Evolutionary conservation across 1,140 invertebrate genomes (phyloP).

Genomic region (Eumeta japonica): DNA sequence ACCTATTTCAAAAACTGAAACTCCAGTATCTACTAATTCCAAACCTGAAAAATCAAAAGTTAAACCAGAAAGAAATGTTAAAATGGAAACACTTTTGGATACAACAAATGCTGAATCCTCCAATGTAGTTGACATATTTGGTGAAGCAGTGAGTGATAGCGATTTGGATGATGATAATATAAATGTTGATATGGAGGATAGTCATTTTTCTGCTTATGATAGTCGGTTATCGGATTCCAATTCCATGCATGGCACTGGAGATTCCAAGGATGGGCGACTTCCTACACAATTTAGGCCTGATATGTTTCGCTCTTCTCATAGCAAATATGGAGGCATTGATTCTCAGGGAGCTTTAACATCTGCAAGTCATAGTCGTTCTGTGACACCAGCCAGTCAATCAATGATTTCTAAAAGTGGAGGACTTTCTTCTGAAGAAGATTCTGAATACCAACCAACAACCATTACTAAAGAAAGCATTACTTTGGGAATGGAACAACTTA

Average conservation of each 20-base stretch:
- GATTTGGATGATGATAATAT: conserved; percentile 73
- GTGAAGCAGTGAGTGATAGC: conserved; percentile 82
- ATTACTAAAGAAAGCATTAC: conserved; percentile 55
- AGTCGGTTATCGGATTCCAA: conserved; percentile 74
- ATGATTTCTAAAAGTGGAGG: conserved; percentile 19
- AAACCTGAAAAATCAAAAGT: conserved; percentile 20
- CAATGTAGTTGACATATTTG: conserved; percentile 75
- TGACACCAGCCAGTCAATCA: conserved; percentile 18
- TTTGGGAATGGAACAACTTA: conserved; percentile 60
- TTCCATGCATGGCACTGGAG: conserved; percentile 65
- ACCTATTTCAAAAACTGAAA: conserved; percentile 56
- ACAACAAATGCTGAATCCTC: conserved; percentile 33
- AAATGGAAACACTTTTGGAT: conserved; percentile 40
- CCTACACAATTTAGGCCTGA: conserved; percentile 15
- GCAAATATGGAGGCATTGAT: too few species aligned
- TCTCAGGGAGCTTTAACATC: conserved; percentile 30
- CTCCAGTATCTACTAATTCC: conserved; percentile 22
- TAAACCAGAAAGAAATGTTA: conserved; percentile 24
- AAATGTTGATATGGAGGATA: conserved; percentile 77
- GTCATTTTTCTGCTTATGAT: conserved; percentile 72
- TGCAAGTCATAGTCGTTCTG: conserved; percentile 13
- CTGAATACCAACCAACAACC: conserved; percentile 27
- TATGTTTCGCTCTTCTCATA: conserved; percentile 32
- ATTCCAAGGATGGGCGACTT: conserved; percentile 15
- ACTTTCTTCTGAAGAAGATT: conserved; percentile 30